Conservation (phyloP, 2,797 vertebrate species). For the Propithecus perrieri region DNA sequence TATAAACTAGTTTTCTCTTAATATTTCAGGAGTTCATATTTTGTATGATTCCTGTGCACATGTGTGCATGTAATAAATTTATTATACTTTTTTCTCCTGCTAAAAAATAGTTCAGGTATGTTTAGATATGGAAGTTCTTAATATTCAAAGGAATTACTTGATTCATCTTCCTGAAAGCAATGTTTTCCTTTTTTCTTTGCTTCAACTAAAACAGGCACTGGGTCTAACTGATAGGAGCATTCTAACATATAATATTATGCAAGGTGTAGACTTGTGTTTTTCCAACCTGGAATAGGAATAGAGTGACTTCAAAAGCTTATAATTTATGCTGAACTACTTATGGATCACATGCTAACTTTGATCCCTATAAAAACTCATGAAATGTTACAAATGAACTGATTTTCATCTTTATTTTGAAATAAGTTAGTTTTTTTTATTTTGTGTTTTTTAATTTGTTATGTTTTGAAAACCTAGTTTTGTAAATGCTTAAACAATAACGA, state of each 20-base stretch:
- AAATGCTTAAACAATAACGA: slow-evolving; percentile 13
- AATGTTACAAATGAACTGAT: not conserved
- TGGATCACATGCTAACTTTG: not conserved
- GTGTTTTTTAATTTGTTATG: not conserved
- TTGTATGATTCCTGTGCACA: not conserved
- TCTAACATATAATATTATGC: not conserved
- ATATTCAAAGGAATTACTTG: not conserved
- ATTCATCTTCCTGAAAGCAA: not conserved
- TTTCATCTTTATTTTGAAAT: not conserved
- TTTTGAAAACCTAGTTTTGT: not conserved
- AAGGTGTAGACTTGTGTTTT: not conserved
- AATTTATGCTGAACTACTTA: not conserved
- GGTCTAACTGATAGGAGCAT: not conserved
- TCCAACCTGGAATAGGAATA: not conserved
- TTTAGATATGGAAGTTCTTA: slow-evolving; percentile 5
- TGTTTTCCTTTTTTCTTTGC: not conserved
- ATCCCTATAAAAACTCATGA: not conserved
- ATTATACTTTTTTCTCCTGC: not conserved
- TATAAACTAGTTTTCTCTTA: not conserved
- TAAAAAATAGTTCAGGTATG: not conserved
- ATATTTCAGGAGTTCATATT: not conserved
- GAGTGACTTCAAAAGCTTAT: not conserved
- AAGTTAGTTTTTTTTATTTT: not conserved
- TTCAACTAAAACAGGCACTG: not conserved
- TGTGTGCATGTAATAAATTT: not conserved